Percentiles rank a stretch among this genome's conserved stretches.
Evolutionary conservation across 2,888 invertebrate species (phyloP).

Genomic region (Baccha elongata): DNA sequence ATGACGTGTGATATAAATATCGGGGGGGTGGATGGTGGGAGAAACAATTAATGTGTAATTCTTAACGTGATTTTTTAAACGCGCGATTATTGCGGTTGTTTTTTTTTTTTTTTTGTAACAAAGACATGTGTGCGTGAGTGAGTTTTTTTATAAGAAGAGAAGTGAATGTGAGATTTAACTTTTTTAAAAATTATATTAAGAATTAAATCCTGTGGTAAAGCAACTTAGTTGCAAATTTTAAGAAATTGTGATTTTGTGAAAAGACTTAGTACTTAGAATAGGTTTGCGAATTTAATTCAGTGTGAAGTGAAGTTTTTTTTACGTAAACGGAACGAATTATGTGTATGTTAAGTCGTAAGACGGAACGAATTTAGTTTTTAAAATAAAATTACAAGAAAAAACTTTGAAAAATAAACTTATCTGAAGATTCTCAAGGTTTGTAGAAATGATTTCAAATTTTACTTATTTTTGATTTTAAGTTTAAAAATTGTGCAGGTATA

Average conservation of each 20-base stretch:
- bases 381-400: neutral
- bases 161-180: conserved; percentile 21
- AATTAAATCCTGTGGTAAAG: conserved; percentile 54
- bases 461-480: neutral
- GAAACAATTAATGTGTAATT: conserved; percentile 42
- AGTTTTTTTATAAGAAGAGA: neutral
- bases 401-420: neutral
- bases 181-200: conserved; percentile 4
- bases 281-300: conserved; percentile 13
- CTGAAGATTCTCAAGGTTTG: neutral
- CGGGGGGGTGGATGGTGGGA: conserved; percentile 16
- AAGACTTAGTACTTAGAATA: conserved; percentile 23
- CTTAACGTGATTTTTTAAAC: conserved; percentile 31
- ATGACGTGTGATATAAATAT: conserved; percentile 62
- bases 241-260: conserved; percentile 49
- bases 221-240: conserved; percentile 60
- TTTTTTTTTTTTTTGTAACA: conserved; percentile 8
- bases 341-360: no score
- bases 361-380: no score
- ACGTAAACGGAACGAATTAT: no score
- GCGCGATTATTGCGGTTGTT: conserved; percentile 1
- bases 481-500: no score
- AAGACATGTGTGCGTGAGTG: conserved; percentile 22
- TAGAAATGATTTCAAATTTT: neutral
- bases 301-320: no score